Evolutionary conservation across 2,888 invertebrate species (phyloP), one percentile per base, ranked within the genome.

Genomic region (Athalia cordata): DNA sequence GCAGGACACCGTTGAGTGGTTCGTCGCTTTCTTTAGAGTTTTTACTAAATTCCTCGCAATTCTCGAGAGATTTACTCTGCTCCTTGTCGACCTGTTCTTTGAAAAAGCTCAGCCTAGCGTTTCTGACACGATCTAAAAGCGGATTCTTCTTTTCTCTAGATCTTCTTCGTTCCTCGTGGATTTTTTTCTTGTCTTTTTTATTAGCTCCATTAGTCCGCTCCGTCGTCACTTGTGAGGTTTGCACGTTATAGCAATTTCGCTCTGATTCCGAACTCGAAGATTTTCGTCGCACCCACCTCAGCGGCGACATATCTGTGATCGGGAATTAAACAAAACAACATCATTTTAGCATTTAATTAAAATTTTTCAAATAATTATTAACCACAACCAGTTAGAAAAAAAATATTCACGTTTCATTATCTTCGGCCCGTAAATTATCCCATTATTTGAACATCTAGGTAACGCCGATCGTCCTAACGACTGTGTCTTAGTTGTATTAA

Each of bases 41-140:
- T 59, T 13, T 45, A 13, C 11, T 2, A 45, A 6, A 9, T 77
- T 64, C 78, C 3, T 84, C 82, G 64, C 81, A 80, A 47, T 84
- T 83, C 11, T 84, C 84, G 47, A 29, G 29, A 29, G 29, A 29
- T 29, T 29, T 2, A 29, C 1, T 29, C 29, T 29, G 29, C 29
- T 82, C 82, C 5, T 81, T 82, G 43, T 84, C 78, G 3, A 82
- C 83, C 5, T 84, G 83, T n/a, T 90, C 90, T 66, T 86, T 87
- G 87, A 95, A 94, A 87, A 95, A 95, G 49, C 94, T 94, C 79
- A 95, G 88, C 86, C 93, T 92, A 68, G 94, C 94, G 86, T 94
- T 94, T 87, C 94, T 94, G 5, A 95, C 94, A 87, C 93, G 93
- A 86, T 95, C 94, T 78, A 95, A 91, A 80, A 95, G 91, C 64